A percentile compares a stretch with the other conserved stretches of the same genome.
Conservation (phyloP, 2,888 invertebrate genomes). For the Phyto melanocephala region DNA sequence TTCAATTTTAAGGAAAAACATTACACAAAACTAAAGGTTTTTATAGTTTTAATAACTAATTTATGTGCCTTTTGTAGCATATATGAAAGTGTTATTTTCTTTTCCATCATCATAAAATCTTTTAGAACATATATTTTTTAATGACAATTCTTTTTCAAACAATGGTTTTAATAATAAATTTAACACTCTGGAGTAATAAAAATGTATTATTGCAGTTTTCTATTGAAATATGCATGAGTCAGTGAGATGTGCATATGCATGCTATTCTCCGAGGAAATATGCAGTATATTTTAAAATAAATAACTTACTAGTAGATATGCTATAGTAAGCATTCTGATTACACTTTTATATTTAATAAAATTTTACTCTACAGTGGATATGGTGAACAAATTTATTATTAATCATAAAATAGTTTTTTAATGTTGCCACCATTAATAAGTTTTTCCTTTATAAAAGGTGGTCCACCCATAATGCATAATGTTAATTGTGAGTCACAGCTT, state of each 20-base stretch:
- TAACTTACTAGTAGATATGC: not conserved
- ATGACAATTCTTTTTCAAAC: not conserved
- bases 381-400: no score
- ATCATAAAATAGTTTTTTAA: no score
- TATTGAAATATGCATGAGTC: not conserved
- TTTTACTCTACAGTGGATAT: no score
- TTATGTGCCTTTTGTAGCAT: no score
- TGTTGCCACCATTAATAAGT: no score
- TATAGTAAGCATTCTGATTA: not conserved
- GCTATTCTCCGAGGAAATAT: not conserved
- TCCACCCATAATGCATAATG: no score
- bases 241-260: not conserved
- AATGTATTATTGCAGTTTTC: not conserved
- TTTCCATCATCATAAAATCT: not conserved
- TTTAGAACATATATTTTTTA: constrained; percentile 9
- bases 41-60: no score
- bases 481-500: no score
- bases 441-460: no score
- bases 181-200: constrained; percentile 6
- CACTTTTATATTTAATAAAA: no score
- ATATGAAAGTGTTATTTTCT: not conserved
- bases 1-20: no score
- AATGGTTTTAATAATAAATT: not conserved
- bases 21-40: no score
- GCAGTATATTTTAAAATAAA: not conserved